Base-by-base conservation (phyloP, 2,888 invertebrate species). In the Yponomeuta plumbellus region DNA sequence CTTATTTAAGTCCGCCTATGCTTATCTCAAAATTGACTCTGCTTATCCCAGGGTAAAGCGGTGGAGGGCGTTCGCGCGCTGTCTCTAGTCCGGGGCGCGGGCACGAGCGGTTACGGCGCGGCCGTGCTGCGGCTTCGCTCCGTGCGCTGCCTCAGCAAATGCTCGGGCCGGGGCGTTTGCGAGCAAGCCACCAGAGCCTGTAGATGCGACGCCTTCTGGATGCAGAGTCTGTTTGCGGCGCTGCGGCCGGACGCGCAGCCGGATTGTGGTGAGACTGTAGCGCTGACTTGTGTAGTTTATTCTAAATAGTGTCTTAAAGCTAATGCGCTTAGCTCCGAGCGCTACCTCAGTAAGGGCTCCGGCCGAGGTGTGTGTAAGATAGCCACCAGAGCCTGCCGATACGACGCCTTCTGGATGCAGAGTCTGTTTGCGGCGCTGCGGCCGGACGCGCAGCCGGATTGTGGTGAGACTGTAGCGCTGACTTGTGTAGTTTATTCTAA, bases 371-470 rank as follows among this genome's bases (percentile, higher is more conserved):
- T 93, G 52, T 98, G 98, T 86, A 95, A 97, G 82, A 94, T 95
- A 78, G 94, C 95, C 73, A 94, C 96, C 8, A 93, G 98, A 74
- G 92, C 94, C 67, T 98, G 98, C 79, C 92, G 96, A 11, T 98
- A 98, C 85, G 97, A 98, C 86, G 96, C 97, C 22, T 98, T 98
- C 92, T 98, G 98, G 98, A 98, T 98, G 97, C 96, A 97, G 86
- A 96, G 97, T 80, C 91, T 96, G 44, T 88, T 96, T 70, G 92
- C 93, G 64, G 92, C 92, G 68, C 92, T 93, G 79, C 92, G 93
- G 69, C 92, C 93, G 34, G 92, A 93, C 78, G 93, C 94, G 67
- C 95, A 96, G 77, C 94, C 94, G 11, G 97, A 97, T 86, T 97
- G 97, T 83, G 96, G 97, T 97, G 82, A 74, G 84, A 17, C 17